These are phyloP conservation scores for Nylanderia fulva DNA, from an alignment of 1,140 invertebrate genomes.

Conservation along the genomic window DNA sequence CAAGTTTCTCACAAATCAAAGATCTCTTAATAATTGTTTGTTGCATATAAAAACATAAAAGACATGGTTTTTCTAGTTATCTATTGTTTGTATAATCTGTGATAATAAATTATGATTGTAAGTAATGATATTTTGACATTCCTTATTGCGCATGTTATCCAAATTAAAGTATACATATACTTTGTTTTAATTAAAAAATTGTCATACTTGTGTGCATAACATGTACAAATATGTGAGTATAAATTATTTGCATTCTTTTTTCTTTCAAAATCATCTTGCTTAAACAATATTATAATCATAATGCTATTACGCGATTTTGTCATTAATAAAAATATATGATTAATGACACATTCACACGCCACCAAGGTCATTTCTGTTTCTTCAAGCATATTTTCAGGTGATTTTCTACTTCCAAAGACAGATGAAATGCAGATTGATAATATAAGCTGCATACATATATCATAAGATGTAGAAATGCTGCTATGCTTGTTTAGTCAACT, in stretches of 20 bases:
- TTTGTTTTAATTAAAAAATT: background rate
- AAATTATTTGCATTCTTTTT: conserved; percentile 8
- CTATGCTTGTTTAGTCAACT: background rate
- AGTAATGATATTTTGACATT: background rate
- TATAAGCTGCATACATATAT: background rate
- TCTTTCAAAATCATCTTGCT: background rate
- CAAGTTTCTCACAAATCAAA: background rate
- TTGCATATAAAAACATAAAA: background rate
- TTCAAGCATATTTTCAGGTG: background rate
- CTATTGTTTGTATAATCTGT: background rate
- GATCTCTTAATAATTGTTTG: background rate
- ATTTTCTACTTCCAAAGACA: background rate
- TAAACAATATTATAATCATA: background rate
- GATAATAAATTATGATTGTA: background rate
- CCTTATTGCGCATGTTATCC: background rate
- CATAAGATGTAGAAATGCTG: background rate
- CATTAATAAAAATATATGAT: background rate
- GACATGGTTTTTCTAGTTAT: background rate
- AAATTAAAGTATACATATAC: background rate
- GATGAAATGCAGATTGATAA: conserved; percentile 2
- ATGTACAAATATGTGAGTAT: conserved; percentile 32
- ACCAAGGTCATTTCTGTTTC: background rate
- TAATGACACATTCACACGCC: background rate
- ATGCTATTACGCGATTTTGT: background rate
- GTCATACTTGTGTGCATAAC: background rate